Conservation (phyloP, 2,113 vertebrate genomes). For the Callorhinus ursinus region DNA sequence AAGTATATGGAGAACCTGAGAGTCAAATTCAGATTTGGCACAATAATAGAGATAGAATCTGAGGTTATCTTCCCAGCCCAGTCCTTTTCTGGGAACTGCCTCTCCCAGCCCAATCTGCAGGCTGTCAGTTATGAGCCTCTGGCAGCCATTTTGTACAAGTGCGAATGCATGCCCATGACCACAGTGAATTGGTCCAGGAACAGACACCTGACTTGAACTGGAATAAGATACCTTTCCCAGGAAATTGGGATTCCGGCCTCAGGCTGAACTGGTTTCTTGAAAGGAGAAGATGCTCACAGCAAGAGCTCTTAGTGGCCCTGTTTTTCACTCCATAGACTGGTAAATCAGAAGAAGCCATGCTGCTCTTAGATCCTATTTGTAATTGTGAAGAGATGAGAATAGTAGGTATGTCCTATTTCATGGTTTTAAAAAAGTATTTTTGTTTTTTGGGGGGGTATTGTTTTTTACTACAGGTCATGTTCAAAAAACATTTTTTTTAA, state of each 20-base stretch:
- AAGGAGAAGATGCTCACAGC: neutral
- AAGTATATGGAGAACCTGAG: neutral
- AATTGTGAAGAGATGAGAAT: neutral
- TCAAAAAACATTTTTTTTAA: neutral
- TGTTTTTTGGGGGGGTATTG: neutral
- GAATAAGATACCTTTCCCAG: neutral
- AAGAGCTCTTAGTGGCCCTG: neutral
- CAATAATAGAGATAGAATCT: neutral
- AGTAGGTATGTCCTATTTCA: neutral
- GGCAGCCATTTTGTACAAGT: neutral
- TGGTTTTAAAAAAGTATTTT: neutral
- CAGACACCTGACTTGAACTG: neutral
- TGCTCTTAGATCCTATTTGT: neutral
- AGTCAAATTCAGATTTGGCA: neutral
- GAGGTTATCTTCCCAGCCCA: neutral
- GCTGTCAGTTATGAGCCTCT: neutral
- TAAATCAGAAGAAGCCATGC: neutral
- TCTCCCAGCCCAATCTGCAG: neutral
- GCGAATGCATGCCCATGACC: neutral
- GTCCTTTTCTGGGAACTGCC: neutral
- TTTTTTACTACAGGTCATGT: neutral
- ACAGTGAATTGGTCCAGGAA: neutral
- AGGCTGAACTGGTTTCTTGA: neutral
- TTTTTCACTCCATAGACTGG: neutral
- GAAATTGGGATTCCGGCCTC: neutral